A percentile compares a stretch with the other conserved stretches of the same genome.
phyloP scores from a whole-genome alignment of 2,797 vertebrate genomes.

The Girardinus metallicus region DNA sequence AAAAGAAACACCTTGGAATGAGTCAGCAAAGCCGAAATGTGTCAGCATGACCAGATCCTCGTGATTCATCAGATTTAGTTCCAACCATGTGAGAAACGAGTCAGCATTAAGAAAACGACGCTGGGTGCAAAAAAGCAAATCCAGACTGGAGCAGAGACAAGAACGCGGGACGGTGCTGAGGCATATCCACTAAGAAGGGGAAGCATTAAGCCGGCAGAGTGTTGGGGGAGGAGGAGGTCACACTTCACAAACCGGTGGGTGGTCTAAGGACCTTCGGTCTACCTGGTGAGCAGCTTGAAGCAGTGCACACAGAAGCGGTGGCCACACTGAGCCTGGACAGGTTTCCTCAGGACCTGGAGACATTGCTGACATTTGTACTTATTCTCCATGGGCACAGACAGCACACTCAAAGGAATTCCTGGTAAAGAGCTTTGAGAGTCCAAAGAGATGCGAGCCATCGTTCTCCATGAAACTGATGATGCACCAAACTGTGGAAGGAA shows the following conservation, averaged over 20 bases:
- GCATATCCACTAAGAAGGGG: constrained; percentile 40
- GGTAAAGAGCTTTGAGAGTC: constrained; percentile 84
- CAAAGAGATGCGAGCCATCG: constrained; percentile 85
- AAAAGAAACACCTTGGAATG: constrained; percentile 44
- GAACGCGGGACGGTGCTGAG: constrained; percentile 45
- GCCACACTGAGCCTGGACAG: constrained; percentile 94
- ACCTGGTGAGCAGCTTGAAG: constrained; percentile 93
- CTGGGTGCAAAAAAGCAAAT: constrained; percentile 15
- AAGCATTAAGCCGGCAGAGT: constrained; percentile 20
- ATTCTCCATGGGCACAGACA: constrained; percentile 90
- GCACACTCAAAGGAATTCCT: constrained; percentile 90
- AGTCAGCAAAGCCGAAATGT: constrained; percentile 46
- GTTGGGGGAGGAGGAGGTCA: constrained; percentile 11
- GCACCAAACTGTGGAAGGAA: constrained; percentile 52
- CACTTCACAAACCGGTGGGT: constrained; percentile 36
- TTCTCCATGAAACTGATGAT: constrained; percentile 77
- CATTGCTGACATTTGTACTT: constrained; percentile 97
- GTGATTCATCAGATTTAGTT: constrained; percentile 53
- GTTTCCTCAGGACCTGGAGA: constrained; percentile 89
- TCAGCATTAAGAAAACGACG: constrained; percentile 32
- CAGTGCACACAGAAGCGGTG: constrained; percentile 96
- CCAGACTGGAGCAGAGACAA: constrained; percentile 43
- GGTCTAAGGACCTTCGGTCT: constrained; percentile 56
- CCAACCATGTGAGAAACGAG: constrained; percentile 53
- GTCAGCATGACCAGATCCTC: constrained; percentile 45